Base-by-base conservation (phyloP, 1,140 invertebrate genomes). In the Aphis craccivora region DNA sequence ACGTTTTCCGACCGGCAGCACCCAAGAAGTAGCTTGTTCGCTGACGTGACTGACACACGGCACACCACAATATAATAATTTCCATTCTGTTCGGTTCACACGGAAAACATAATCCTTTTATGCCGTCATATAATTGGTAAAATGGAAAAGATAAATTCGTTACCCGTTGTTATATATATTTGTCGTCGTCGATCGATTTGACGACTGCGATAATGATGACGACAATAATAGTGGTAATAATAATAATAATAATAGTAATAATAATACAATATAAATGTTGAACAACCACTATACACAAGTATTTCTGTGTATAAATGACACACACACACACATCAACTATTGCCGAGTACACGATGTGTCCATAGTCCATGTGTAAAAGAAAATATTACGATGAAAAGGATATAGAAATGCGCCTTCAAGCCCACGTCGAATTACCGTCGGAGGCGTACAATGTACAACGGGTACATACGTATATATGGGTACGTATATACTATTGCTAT, bases 131-230 rank as follows among this genome's bases (percentile, higher is more conserved):
- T 93, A 93, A 93, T 93, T 93, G 91, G 91, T 93, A 93, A 93
- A 83, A 84, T 93, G 76, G 81, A 93, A 93, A 84, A 93, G 76
- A 43, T 93, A 84, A 93, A 93, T 93, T 93, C 91, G 91, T 93
- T 93, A 84, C 76, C 81, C 48, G 91, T 93, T 84, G 91, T 93
- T 84, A 92, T 83, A 40, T 53, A 76, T 35, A 76, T 67, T 76
- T 37, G 67, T 76, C n/a, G 67, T 76, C 30, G 48, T 25, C 76
- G 45, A 93, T 93, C 76, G 91, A 83, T 83, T 83, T 48, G 90
- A 91, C 67, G 67, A 76, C 90, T 81, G n/a, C 60, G 45, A 91
- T 81, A 81, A 91, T 91, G 67, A 83, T 81, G 45, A 76, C 67
- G 90, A 91, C 53, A 43, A 67, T 43, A 60, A 22, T 55, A 51